phyloP scores from a whole-genome alignment of 2,113 vertebrate species.

The Spheniscus mendiculus region DNA sequence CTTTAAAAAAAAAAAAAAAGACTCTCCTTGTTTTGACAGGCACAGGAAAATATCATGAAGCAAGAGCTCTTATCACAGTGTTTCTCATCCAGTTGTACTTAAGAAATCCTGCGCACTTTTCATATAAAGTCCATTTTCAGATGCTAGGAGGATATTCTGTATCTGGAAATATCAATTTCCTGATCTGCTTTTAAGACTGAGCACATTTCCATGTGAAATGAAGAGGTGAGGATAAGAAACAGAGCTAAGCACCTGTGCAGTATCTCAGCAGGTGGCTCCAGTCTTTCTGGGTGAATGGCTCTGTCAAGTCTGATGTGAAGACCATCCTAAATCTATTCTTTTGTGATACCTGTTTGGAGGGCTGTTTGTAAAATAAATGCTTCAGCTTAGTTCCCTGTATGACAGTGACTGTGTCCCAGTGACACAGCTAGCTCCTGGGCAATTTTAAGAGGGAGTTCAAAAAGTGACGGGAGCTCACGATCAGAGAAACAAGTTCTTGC shows the following conservation, averaged over 20 bases:
- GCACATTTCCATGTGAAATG: background rate
- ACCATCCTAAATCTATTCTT: background rate
- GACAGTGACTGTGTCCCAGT: background rate
- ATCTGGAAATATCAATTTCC: constrained; percentile 3
- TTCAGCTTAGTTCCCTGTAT: background rate
- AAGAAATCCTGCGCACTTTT: background rate
- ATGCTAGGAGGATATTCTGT: background rate
- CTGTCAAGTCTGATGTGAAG: background rate
- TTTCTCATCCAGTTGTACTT: background rate
- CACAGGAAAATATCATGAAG: background rate
- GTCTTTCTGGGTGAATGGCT: background rate
- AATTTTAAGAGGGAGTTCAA: background rate
- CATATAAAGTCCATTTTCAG: background rate
- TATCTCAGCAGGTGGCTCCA: background rate
- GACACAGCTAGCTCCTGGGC: background rate
- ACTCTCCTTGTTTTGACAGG: background rate
- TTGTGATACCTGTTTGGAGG: background rate
- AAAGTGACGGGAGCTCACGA: background rate
- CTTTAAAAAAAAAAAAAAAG: background rate
- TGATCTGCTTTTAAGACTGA: background rate
- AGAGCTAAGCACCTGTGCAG: background rate
- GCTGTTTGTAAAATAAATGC: background rate
- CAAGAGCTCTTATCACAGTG: background rate
- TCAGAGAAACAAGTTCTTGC: background rate
- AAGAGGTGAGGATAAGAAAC: background rate